phyloP scores from a whole-genome alignment of 2,888 invertebrate species.

The Lapara coniferarum region DNA sequence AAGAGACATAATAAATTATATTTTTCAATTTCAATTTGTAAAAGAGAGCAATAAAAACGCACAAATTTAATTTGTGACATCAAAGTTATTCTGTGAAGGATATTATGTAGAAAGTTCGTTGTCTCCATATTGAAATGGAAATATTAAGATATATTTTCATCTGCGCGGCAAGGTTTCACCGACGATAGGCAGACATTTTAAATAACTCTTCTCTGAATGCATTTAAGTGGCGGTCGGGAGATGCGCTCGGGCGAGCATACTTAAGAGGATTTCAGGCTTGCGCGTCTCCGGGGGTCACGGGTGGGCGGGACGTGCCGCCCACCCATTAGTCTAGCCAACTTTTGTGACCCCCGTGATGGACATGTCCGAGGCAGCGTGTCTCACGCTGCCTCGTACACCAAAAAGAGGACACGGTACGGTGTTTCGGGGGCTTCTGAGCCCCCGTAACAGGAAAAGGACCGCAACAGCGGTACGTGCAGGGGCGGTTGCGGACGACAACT shows the following conservation, averaged over 20 bases:
- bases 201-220: conserved; percentile 50
- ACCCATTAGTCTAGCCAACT: no score
- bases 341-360: no score
- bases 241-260: conserved; percentile 42
- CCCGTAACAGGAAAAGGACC: no score
- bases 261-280: conserved; percentile 43
- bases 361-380: no score
- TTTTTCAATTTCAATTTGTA: no score
- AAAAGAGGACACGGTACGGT: no score
- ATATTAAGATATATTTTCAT: background rate
- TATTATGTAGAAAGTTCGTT: background rate
- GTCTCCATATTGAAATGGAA: conserved; percentile 3
- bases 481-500: no score
- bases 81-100: background rate
- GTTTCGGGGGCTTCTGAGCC: no score
- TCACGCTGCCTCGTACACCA: no score
- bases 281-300: no score
- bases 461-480: no score
- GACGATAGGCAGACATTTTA: conserved; percentile 43
- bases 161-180: background rate
- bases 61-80: background rate
- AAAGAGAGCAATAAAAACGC: background rate
- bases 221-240: conserved; percentile 48
- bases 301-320: no score
- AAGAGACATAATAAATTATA: conserved; percentile 4